Evolutionary conservation across 2,888 invertebrate species (phyloP).

Genomic region (Watsonalla cultraria): DNA sequence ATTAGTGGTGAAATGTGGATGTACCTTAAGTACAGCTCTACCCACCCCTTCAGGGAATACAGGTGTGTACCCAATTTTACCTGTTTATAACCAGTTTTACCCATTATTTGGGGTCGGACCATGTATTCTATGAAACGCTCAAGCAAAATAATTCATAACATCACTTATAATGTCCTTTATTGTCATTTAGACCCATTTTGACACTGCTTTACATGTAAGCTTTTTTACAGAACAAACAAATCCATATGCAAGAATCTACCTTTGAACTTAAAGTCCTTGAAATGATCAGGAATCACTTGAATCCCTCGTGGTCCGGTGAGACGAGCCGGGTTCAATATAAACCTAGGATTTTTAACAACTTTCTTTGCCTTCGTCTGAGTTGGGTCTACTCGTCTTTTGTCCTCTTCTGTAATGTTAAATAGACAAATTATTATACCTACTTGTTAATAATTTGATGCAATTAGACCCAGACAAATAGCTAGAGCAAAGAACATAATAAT

Average conservation of each 20-base stretch:
- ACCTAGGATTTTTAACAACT: slow-evolving; percentile 81
- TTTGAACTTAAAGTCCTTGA: slow-evolving; percentile 88
- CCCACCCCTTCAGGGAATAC: too few relatives aligned
- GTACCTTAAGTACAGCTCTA: too few relatives aligned
- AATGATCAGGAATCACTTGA: slow-evolving; percentile 87
- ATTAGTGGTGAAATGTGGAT: too few relatives aligned
- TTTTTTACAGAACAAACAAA: background rate
- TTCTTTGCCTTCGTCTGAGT: slow-evolving; percentile 69
- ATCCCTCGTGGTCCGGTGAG: slow-evolving; percentile 90
- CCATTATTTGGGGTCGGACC: too few relatives aligned
- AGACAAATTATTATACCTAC: background rate
- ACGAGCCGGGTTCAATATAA: slow-evolving; percentile 83
- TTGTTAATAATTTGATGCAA: background rate
- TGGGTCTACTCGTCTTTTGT: slow-evolving; percentile 62
- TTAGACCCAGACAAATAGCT: background rate
- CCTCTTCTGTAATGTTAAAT: slow-evolving; percentile 53
- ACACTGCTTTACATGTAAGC: too few relatives aligned
- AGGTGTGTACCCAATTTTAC: too few relatives aligned
- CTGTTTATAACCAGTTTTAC: too few relatives aligned
- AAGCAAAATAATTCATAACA: too few relatives aligned
- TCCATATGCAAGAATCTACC: slow-evolving; percentile 52
- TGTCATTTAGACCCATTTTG: too few relatives aligned
- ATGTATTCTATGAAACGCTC: too few relatives aligned
- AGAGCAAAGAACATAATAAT: slow-evolving; percentile 5
- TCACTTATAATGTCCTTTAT: too few relatives aligned